Evolutionary conservation across 2,888 invertebrate species (phyloP).

Genomic region (Oligia fasciuncula): DNA sequence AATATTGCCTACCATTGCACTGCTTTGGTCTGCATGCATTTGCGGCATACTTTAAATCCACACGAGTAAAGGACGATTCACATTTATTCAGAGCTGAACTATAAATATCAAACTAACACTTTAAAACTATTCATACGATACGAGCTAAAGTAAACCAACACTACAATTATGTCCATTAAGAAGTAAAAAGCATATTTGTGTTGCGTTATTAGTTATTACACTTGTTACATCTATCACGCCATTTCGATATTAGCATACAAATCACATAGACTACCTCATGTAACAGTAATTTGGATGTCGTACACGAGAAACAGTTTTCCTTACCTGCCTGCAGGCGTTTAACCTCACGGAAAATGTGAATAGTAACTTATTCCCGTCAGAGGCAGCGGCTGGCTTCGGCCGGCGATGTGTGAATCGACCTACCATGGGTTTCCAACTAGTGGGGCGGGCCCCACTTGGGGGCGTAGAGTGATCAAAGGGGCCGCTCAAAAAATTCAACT

Average conservation of each 20-base stretch:
- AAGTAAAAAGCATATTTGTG: neutral
- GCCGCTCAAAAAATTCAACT: neutral
- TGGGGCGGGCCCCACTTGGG: neutral
- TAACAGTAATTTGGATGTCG: conserved; percentile 53
- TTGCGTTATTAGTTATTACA: neutral
- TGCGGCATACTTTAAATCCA: conserved; percentile 60
- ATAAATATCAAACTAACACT: neutral
- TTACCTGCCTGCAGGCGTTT: conserved; percentile 47
- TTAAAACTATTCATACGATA: conserved; percentile 1
- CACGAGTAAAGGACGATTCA: conserved; percentile 40
- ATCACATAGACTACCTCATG: conserved; percentile 42
- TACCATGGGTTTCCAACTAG: neutral
- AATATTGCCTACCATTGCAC: conserved; percentile 57
- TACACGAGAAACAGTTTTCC: conserved; percentile 58
- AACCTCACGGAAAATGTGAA: conserved; percentile 59
- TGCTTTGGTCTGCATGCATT: conserved; percentile 59
- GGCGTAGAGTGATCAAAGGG: neutral
- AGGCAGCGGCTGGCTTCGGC: conserved; percentile 53
- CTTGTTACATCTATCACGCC: conserved; percentile 9
- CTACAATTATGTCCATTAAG: conserved; percentile 11
- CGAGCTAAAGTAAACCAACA: neutral
- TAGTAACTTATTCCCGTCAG: conserved; percentile 62
- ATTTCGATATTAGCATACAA: conserved; percentile 53
- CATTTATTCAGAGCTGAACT: conserved; percentile 23
- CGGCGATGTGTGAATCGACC: conserved; percentile 62